phyloP scores from a whole-genome alignment of 2,888 invertebrate genomes.

The Atherix ibis region DNA sequence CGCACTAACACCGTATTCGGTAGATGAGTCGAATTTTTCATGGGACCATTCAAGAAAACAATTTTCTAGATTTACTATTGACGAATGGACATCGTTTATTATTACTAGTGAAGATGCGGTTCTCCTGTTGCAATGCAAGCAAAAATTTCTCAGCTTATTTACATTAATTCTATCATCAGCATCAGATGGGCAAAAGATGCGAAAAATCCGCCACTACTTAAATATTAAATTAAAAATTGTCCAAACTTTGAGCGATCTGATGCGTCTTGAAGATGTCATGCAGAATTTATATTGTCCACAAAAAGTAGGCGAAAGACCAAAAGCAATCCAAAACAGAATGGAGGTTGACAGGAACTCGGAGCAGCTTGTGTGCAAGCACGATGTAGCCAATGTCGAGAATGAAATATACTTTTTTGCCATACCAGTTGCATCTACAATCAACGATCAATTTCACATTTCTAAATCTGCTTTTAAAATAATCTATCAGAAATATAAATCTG shows the following conservation, averaged over 20 bases:
- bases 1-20: constrained; percentile 1
- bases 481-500: too few relatives aligned
- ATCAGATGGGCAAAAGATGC: constrained; percentile 16
- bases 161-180: constrained; percentile 17
- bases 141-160: constrained; percentile 42
- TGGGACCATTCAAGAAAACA: too few relatives aligned
- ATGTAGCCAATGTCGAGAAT: too few relatives aligned
- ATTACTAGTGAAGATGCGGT: constrained; percentile 49
- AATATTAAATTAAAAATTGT: constrained; percentile 14
- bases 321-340: too few relatives aligned
- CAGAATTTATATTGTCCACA: constrained; percentile 16
- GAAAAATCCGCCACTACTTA: constrained; percentile 11
- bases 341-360: too few relatives aligned
- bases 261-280: constrained; percentile 16
- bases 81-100: constrained; percentile 59
- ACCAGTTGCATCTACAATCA: too few relatives aligned
- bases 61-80: constrained; percentile 38
- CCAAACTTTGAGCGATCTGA: constrained; percentile 15
- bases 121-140: constrained; percentile 48
- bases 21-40: neutral
- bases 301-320: constrained; percentile 19
- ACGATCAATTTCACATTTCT: too few relatives aligned
- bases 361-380: too few relatives aligned
- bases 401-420: too few relatives aligned
- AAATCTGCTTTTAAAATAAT: too few relatives aligned